These are phyloP conservation scores for Platycheirus albimanus DNA, from an alignment of 2,888 invertebrate species.

Conservation along the genomic window DNA sequence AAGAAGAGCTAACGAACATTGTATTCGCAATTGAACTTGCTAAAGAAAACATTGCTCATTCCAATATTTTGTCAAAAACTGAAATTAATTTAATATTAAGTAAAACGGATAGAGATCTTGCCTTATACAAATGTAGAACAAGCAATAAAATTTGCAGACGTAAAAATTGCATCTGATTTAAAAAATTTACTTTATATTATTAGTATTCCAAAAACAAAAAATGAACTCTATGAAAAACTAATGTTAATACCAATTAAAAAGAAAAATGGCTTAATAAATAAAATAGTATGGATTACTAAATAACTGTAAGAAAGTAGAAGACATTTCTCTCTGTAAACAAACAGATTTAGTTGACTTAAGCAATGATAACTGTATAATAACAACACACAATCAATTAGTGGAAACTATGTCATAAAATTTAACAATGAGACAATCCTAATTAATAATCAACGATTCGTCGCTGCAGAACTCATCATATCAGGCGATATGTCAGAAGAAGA, in stretches of 20 bases:
- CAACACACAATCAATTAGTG: not conserved
- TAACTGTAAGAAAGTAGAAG: constrained; percentile 39
- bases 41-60: constrained; percentile 32
- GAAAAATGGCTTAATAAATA: constrained; percentile 36
- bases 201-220: constrained; percentile 51
- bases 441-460: constrained; percentile 26
- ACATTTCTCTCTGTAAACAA: constrained; percentile 10
- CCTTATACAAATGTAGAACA: constrained; percentile 57
- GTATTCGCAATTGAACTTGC: constrained; percentile 35
- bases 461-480: not conserved
- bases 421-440: constrained; percentile 6
- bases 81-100: constrained; percentile 32
- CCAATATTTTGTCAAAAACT: constrained; percentile 27
- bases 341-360: constrained; percentile 28
- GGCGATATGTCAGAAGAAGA: too few species aligned
- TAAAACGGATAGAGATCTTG: constrained; percentile 41
- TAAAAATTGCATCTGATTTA: constrained; percentile 48
- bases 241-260: constrained; percentile 41
- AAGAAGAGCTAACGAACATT: constrained; percentile 38
- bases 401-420: constrained; percentile 28
- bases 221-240: too few species aligned
- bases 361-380: constrained; percentile 15
- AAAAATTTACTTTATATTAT: constrained; percentile 45
- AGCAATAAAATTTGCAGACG: constrained; percentile 59
- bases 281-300: constrained; percentile 32